Conservation (phyloP, 2,113 vertebrate species). For the Labeo rohita region DNA sequence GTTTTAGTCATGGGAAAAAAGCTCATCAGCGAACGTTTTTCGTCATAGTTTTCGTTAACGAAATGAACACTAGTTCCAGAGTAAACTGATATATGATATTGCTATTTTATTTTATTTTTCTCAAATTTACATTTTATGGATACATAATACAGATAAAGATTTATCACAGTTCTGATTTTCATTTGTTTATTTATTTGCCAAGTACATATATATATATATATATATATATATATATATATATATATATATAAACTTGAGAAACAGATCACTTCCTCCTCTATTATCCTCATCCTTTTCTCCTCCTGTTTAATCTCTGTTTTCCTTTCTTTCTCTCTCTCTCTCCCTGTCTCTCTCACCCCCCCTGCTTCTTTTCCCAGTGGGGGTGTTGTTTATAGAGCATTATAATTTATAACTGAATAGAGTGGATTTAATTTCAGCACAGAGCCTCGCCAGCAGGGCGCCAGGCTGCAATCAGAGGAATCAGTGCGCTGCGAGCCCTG, state of each 20-base stretch:
- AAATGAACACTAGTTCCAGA: too few species aligned
- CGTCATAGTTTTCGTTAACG: too few species aligned
- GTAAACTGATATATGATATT: too few species aligned
- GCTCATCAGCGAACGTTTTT: too few species aligned
- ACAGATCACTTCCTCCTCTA: slow-evolving; percentile 49
- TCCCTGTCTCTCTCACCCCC: slow-evolving; percentile 50
- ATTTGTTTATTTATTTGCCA: too few species aligned
- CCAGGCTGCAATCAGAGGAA: slow-evolving; percentile 95
- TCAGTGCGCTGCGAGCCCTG: slow-evolving; percentile 90
- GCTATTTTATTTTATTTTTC: too few species aligned
- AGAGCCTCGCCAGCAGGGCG: slow-evolving; percentile 93
- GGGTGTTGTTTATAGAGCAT: slow-evolving; percentile 96
- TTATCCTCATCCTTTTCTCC: slow-evolving; percentile 41
- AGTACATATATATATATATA: background rate
- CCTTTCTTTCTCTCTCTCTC: slow-evolving; percentile 64
- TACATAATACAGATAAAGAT: too few species aligned
- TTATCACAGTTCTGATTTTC: too few species aligned
- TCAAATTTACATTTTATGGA: too few species aligned
- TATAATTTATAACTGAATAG: slow-evolving; percentile 98
- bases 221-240: background rate
- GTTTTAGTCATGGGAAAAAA: too few species aligned
- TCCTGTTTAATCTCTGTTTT: slow-evolving; percentile 53
- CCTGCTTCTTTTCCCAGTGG: slow-evolving; percentile 80
- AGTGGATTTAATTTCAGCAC: slow-evolving; percentile 96
- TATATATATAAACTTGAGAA: slow-evolving; percentile 43